phyloP scores from a whole-genome alignment of 2,888 invertebrate genomes.

The Eueremaeus valkanovi region DNA sequence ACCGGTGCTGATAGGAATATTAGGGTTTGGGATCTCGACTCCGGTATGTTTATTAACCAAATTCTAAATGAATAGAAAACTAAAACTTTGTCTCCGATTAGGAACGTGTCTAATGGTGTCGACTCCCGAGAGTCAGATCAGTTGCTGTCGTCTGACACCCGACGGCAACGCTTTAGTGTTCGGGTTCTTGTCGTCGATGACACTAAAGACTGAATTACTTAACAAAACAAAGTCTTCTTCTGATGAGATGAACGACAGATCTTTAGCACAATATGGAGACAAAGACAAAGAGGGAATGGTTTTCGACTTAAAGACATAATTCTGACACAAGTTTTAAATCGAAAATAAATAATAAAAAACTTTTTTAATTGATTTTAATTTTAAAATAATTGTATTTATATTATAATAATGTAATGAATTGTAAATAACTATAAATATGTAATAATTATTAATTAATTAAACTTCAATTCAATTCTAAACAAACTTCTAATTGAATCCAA shows the following conservation, averaged over 20 bases:
- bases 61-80: too few species aligned
- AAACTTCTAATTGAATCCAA: too few species aligned
- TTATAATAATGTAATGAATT: too few species aligned
- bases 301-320: slow-evolving; percentile 11
- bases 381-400: too few species aligned
- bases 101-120: slow-evolving; percentile 73
- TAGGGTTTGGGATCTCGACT: slow-evolving; percentile 73
- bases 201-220: not conserved
- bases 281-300: not conserved
- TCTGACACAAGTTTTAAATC: not conserved
- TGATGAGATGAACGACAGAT: not conserved
- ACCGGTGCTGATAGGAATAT: slow-evolving; percentile 69
- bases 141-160: slow-evolving; percentile 70
- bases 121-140: slow-evolving; percentile 69
- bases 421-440: not conserved
- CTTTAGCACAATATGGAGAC: slow-evolving; percentile 13
- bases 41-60: too few species aligned
- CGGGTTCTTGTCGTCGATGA: slow-evolving; percentile 12
- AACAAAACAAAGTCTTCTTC: not conserved
- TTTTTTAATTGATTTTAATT: too few species aligned
- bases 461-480: too few species aligned
- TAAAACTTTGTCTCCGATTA: too few species aligned
- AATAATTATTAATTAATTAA: too few species aligned
- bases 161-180: slow-evolving; percentile 66
- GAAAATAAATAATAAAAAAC: not conserved